Base-by-base conservation (phyloP, 2,113 vertebrate species). In the Catharus bicknelli region DNA sequence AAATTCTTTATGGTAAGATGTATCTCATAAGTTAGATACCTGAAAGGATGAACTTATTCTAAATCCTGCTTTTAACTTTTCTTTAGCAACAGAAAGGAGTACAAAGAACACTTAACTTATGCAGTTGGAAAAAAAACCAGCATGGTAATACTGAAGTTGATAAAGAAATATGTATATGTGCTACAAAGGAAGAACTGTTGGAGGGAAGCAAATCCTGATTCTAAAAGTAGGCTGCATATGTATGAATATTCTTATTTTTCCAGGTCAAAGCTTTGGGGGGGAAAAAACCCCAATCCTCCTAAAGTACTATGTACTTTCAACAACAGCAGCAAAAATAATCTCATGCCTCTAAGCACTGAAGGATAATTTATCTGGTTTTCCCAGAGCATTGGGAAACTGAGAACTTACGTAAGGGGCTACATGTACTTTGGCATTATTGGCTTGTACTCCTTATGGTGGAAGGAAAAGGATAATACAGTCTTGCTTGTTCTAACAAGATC, bases 401-500 rank as follows among this genome's bases (percentile, higher is more conserved):
- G 70, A 92, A 54, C 29, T 93, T 62, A 14, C 0, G 3, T 79
- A 75, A 53, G 5, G 11, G 32, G 62, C 54, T 80, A 8, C 42
- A 23, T 38, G 42, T 64, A 47, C 29, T 26, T 80, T 54, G 55
- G 34, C 73, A 10, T 83, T 87, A 85, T 1, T 88, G 87, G 55
- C 55, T 83, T 80, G 32, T n/a, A 7, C 18, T 69, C 55, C 22
- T 66, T 69, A 40, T 47, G 36, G 42, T 36, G 34, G 47, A 68
- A 48, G 34, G 20, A 68, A 50, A 72, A 43, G 50, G 27, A 20
- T 68, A 72, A 68, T 61, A 20, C 62, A 92, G 26, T 74, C 78
- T 79, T 79, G 38, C 78, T 89, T 93, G 70, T 91, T 91, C 70
- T 62, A 85, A 91, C 70, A 57, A 38, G 82, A 85, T 69, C 30